These are phyloP conservation scores for Drosophila sechellia DNA, from an alignment of 1,140 invertebrate species.

Conservation along the genomic window DNA sequence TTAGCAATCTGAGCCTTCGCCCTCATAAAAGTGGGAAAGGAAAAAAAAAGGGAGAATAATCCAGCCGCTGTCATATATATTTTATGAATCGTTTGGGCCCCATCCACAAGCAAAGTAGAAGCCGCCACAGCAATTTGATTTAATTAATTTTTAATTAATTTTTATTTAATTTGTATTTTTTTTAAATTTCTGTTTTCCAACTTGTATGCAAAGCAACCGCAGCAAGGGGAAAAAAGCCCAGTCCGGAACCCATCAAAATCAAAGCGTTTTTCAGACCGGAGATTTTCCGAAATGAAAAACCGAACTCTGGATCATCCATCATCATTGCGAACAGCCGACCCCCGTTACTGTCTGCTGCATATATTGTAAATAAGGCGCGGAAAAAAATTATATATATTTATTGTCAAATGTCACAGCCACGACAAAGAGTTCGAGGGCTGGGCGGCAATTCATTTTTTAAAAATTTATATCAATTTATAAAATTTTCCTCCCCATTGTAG, in stretches of 20 bases:
- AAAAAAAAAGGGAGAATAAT: slow-evolving; percentile 26
- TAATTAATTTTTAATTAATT: slow-evolving; percentile 81
- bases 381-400: slow-evolving; percentile 57
- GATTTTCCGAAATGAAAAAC: slow-evolving; percentile 71
- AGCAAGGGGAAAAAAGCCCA: slow-evolving; percentile 15
- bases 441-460: slow-evolving; percentile 69
- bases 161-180: slow-evolving; percentile 68
- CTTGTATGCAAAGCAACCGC: slow-evolving; percentile 62
- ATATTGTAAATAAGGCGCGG: slow-evolving; percentile 53
- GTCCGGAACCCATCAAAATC: slow-evolving; percentile 51
- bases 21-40: slow-evolving; percentile 44
- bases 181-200: slow-evolving; percentile 39
- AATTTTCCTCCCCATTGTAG: slow-evolving; percentile 58
- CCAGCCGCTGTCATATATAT: slow-evolving; percentile 63
- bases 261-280: slow-evolving; percentile 60
- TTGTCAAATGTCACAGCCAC: slow-evolving; percentile 77
- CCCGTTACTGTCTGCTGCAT: slow-evolving; percentile 40
- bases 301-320: slow-evolving; percentile 70
- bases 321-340: slow-evolving; percentile 61
- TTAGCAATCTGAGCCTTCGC: slow-evolving; percentile 58
- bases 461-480: slow-evolving; percentile 82
- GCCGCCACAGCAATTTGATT: slow-evolving; percentile 65
- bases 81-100: slow-evolving; percentile 70
- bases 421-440: slow-evolving; percentile 12
- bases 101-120: slow-evolving; percentile 34